Conservation (phyloP, 2,888 invertebrate species). For the Xiphydria camelus region DNA sequence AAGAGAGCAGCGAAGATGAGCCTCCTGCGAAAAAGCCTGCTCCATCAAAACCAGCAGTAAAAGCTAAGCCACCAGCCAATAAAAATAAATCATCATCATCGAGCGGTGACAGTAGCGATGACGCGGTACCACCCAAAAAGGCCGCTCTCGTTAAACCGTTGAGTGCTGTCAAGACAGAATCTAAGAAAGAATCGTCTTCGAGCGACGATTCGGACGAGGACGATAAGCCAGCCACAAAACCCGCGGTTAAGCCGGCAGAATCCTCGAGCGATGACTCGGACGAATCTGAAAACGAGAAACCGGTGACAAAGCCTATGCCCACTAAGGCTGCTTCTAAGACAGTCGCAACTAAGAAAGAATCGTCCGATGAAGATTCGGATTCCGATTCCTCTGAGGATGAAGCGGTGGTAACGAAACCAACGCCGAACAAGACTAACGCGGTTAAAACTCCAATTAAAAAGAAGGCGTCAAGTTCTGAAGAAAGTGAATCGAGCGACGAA, state of each 20-base stretch:
- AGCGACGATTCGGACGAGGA: slow-evolving; percentile 54
- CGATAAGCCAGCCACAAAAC: slow-evolving; percentile 36
- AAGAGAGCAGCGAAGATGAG: slow-evolving; percentile 1
- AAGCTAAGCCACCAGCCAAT: too few relatives aligned
- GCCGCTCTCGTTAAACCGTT: slow-evolving; percentile 16
- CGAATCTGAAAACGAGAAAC: slow-evolving; percentile 46
- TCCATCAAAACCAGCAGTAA: slow-evolving; percentile 18
- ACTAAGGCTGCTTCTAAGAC: slow-evolving; percentile 22
- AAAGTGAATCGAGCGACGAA: slow-evolving; percentile 33
- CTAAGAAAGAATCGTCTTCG: slow-evolving; percentile 30
- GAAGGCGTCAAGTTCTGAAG: slow-evolving; percentile 35
- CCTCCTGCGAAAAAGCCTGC: slow-evolving; percentile 22
- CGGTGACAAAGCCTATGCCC: slow-evolving; percentile 25
- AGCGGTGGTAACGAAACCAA: slow-evolving; percentile 28
- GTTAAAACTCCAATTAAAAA: slow-evolving; percentile 27
- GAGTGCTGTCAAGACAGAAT: slow-evolving; percentile 31
- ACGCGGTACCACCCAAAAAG: slow-evolving; percentile 22
- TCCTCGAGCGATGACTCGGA: slow-evolving; percentile 48
- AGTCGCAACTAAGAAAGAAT: slow-evolving; percentile 26
- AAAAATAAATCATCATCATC: slow-evolving; percentile 11
- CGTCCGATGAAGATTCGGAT: slow-evolving; percentile 38
- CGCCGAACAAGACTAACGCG: slow-evolving; percentile 16
- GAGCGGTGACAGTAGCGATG: not conserved
- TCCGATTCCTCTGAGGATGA: slow-evolving; percentile 45
- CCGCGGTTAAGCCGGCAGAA: slow-evolving; percentile 26